phyloP scores from a whole-genome alignment of 2,113 vertebrate species.

The Cynocephalus volans region DNA sequence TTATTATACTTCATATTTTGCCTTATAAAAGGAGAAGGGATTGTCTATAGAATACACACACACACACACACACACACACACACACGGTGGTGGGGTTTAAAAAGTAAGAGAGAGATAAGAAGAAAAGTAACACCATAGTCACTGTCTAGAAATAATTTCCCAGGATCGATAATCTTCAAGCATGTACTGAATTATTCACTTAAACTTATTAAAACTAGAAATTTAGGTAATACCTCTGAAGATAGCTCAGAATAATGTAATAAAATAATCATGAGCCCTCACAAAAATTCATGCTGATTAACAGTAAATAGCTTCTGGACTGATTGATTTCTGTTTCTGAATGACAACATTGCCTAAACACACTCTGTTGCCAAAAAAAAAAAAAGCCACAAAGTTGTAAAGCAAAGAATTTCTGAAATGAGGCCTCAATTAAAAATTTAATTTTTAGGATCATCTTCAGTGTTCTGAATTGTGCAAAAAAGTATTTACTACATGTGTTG shows the following conservation, averaged over 20 bases:
- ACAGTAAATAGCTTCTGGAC: conserved; percentile 48
- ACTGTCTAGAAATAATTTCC: conserved; percentile 75
- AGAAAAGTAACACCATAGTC: conserved; percentile 52
- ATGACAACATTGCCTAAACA: conserved; percentile 2
- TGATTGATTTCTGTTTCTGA: conserved; percentile 69
- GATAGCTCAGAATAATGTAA: conserved; percentile 73
- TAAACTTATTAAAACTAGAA: conserved; percentile 77
- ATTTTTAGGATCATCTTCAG: conserved; percentile 42
- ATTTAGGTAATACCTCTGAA: conserved; percentile 66
- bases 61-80: background rate
- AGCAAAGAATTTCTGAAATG: background rate
- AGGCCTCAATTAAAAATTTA: conserved; percentile 28
- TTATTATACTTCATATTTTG: conserved; percentile 28
- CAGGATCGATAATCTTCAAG: conserved; percentile 14
- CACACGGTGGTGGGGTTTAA: background rate
- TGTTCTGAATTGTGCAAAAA: conserved; percentile 55
- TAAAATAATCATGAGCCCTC: conserved; percentile 65
- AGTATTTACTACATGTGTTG: conserved; percentile 37
- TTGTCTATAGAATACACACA: background rate
- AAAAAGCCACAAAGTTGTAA: conserved; percentile 37
- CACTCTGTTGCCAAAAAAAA: conserved; percentile 24
- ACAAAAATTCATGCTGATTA: conserved; percentile 75
- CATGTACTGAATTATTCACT: conserved; percentile 70
- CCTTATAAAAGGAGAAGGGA: background rate
- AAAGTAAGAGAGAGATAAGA: background rate